Evolutionary conservation across 2,797 vertebrate species (phyloP), one percentile per base, ranked within the genome.

Genomic region (Amniataba percoides): DNA sequence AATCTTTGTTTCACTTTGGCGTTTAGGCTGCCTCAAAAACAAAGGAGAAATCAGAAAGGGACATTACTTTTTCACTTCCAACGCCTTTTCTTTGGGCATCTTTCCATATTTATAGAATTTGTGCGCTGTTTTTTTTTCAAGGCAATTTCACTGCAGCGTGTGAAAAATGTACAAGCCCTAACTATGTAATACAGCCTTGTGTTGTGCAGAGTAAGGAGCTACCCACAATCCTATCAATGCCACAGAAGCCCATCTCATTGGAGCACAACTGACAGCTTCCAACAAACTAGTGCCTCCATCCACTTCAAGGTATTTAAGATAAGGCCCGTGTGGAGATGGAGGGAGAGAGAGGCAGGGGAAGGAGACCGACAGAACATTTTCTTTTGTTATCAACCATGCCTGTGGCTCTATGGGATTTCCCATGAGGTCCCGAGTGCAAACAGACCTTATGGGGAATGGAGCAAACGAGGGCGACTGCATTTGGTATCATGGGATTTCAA

Each of bases 271-370:
- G 87, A 92, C 86, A 90, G 89, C 80, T 87, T 83, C 85, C 73
- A 73, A 55, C 89, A 86, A 77, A 86, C 87, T 79, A 73, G 51
- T 48, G 75, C 73, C 85, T 87, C 77, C 77, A 79, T 88, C 69
- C 78, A 80, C 87, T 85, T 88, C 74, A 76, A 87, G 81, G 85
- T 87, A 75, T 90, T 93, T 91, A 86, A 89, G 86, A 88, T 91
- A 92, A 91, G 86, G 80, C 78, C 75, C 42, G 21, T 51, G 73
- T 85, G 80, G 77, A 83, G 74, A 88, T 60, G 61, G 58, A 61
- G 72, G 64, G 62, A 56, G 60, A 52, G 64, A 19, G 48, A 45
- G 56, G 15, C 27, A 18, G 40, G 57, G 27, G 63, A 25, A 43
- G 27, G 36, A 14, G 39, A 12, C 34, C 2, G 16, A 66, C 58